A percentile compares a stretch with the other conserved stretches of the same genome.
phyloP scores from a whole-genome alignment of 2,888 invertebrate genomes.

The Mycogona germanica region DNA sequence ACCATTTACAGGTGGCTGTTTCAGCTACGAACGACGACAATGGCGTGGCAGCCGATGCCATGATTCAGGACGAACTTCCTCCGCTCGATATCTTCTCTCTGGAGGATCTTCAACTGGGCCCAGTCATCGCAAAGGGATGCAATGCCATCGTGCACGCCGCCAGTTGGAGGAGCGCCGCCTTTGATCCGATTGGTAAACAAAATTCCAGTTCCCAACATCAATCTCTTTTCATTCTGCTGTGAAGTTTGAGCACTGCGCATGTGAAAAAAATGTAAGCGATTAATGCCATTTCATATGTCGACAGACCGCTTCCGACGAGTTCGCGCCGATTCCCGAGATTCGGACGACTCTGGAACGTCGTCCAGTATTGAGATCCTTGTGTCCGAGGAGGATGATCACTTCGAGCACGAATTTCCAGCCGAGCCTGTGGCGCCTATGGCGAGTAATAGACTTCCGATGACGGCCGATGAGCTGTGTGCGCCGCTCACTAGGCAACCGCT shows the following conservation, averaged over 20 bases:
- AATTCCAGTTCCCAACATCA: no score
- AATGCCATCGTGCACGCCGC: slow-evolving; percentile 69
- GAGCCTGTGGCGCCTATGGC: background rate
- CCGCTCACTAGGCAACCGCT: slow-evolving; percentile 33
- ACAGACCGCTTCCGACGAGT: background rate
- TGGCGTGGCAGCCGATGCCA: slow-evolving; percentile 33
- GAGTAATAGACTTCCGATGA: background rate
- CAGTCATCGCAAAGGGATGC: slow-evolving; percentile 61
- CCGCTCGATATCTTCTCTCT: background rate
- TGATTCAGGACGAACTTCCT: background rate
- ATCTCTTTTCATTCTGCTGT: no score
- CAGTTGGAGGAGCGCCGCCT: slow-evolving; percentile 31
- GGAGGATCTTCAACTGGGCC: slow-evolving; percentile 11
- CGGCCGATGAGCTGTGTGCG: background rate
- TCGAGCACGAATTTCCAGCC: slow-evolving; percentile 3
- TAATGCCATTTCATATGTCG: no score
- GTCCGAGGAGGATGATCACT: slow-evolving; percentile 9
- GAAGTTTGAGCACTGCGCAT: no score
- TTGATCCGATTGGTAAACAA: no score
- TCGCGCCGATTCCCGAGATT: slow-evolving; percentile 5
- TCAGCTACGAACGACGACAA: background rate
- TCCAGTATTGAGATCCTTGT: slow-evolving; percentile 14
- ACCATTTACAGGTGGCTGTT: slow-evolving; percentile 42
- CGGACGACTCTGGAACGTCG: slow-evolving; percentile 12
- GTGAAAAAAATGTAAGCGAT: background rate